Base-by-base conservation (phyloP, 2,797 vertebrate genomes). In the Tauraco hartlaubi region DNA sequence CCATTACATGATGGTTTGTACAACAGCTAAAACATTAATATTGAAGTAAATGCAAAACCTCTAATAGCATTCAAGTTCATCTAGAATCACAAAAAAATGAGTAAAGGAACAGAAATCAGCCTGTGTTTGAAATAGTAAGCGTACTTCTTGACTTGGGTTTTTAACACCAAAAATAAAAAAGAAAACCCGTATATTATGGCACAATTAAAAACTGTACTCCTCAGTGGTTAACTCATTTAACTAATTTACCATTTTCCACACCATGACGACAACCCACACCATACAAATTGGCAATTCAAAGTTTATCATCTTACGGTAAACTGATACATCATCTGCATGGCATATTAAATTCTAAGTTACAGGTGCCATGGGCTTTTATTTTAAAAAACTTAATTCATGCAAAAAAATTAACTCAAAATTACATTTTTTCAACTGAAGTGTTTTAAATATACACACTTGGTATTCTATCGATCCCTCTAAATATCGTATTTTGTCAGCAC, bases 401-500 rank as follows among this genome's bases (percentile, higher is more conserved):
- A 63, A 55, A 63, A 63, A 64, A 44, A 25, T 7, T 14, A 58
- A 39, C 18, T 49, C 20, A 12, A 48, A 54, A 51, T 26, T 16
- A 11, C 21, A 12, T 31, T 37, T 90, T 66, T 59, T 59, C 20
- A 48, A 14, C 18, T 25, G 28, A 87, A 81, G 20, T 51, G 16
- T 26, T 64, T 29, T 5, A 29, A 10, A 12, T 16, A 21, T 1
- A 22, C 5, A 48, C 9, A n/a, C 12, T 29, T 16, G 33, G 11
- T 31, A 29, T 23, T 46, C 46, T 26, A 18, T 1, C 1, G 6
- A 43, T 59, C 35, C 28, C 43, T 35, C 12, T 19, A 21, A 52
- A 29, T 5, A 31, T 17, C 2, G 3, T 13, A 54, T 3, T 19
- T 11, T 21, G 16, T 9, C 35, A 25, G 25, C 3, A 0, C 22